Percentiles rank a stretch among this genome's conserved stretches.
Evolutionary conservation across 2,797 vertebrate genomes (phyloP).

Genomic region (Adelosebastes latens): DNA sequence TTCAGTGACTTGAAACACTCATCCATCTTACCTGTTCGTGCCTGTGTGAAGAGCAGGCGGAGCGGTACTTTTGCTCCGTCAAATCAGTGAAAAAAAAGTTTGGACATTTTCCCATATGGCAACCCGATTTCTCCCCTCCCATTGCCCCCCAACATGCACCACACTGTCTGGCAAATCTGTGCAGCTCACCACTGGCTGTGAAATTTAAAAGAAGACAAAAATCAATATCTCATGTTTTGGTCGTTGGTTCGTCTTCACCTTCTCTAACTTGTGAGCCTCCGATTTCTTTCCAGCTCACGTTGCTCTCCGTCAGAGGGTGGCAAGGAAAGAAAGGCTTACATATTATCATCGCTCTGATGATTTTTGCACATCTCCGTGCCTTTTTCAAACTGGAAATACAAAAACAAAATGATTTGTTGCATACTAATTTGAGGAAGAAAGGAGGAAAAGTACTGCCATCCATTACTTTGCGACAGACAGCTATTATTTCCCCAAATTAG

Average conservation of each 20-base stretch:
- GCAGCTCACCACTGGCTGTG: constrained; percentile 60
- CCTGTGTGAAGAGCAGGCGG: constrained; percentile 70
- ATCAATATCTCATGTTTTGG: constrained; percentile 47
- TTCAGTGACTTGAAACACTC: constrained; percentile 75
- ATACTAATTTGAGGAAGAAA: constrained; percentile 24
- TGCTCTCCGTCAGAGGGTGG: constrained; percentile 39
- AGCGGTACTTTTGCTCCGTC: constrained; percentile 56
- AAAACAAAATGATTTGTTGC: constrained; percentile 47
- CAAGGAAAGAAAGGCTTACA: constrained; percentile 51
- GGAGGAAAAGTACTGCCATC: constrained; percentile 24
- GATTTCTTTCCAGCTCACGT: constrained; percentile 64
- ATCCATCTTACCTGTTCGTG: constrained; percentile 74
- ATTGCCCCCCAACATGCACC: constrained; percentile 51
- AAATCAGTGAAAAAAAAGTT: constrained; percentile 60
- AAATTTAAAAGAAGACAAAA: constrained; percentile 21
- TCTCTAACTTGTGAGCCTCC: constrained; percentile 44
- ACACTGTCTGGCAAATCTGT: constrained; percentile 68
- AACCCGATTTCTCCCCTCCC: constrained; percentile 38
- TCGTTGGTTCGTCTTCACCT: constrained; percentile 53
- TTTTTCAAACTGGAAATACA: constrained; percentile 47
- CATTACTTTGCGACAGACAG: constrained; percentile 29
- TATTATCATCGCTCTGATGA: constrained; percentile 51
- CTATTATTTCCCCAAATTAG: constrained; percentile 34
- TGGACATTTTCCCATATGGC: constrained; percentile 54
- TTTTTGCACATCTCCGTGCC: constrained; percentile 49